A percentile compares a stretch with the other conserved stretches of the same genome.
phyloP scores from a whole-genome alignment of 2,888 invertebrate species.

The Thelaira solivaga region DNA sequence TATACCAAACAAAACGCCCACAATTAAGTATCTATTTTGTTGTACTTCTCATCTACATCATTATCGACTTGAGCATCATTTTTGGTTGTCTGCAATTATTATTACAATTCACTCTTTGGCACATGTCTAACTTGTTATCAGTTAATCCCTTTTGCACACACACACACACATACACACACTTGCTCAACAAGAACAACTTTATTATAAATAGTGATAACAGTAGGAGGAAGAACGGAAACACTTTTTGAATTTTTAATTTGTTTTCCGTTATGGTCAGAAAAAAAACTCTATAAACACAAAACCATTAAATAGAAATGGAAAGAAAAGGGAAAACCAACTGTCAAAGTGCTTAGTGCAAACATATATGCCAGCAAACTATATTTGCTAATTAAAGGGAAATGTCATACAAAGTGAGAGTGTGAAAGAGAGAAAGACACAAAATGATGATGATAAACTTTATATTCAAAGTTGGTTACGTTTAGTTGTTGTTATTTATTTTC shows the following conservation, averaged over 20 bases:
- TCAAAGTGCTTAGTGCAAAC: slow-evolving; percentile 4
- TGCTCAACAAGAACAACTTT: no score
- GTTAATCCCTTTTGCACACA: slow-evolving; percentile 38
- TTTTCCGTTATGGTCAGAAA: slow-evolving; percentile 59
- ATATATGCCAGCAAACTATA: not conserved
- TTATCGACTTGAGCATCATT: slow-evolving; percentile 14
- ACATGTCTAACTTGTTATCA: slow-evolving; percentile 47
- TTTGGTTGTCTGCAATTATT: slow-evolving; percentile 13
- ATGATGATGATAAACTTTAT: slow-evolving; percentile 47
- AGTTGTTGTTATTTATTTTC: slow-evolving; percentile 10
- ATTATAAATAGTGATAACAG: not conserved
- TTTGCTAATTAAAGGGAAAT: slow-evolving; percentile 41
- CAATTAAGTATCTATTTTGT: not conserved
- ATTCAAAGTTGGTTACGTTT: slow-evolving; percentile 43
- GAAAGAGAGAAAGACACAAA: slow-evolving; percentile 4
- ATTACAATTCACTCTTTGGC: slow-evolving; percentile 34
- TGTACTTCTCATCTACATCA: slow-evolving; percentile 6
- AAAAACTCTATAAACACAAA: slow-evolving; percentile 29
- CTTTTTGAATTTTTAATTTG: slow-evolving; percentile 58
- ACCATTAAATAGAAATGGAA: slow-evolving; percentile 4
- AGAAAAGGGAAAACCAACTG: slow-evolving; percentile 1
- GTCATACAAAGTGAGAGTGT: slow-evolving; percentile 40
- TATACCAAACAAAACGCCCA: not conserved
- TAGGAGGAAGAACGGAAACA: slow-evolving; percentile 39
- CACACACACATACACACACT: not conserved